These are phyloP conservation scores for Sinella curviseta DNA, from an alignment of 1,140 invertebrate species.

Conservation along the genomic window DNA sequence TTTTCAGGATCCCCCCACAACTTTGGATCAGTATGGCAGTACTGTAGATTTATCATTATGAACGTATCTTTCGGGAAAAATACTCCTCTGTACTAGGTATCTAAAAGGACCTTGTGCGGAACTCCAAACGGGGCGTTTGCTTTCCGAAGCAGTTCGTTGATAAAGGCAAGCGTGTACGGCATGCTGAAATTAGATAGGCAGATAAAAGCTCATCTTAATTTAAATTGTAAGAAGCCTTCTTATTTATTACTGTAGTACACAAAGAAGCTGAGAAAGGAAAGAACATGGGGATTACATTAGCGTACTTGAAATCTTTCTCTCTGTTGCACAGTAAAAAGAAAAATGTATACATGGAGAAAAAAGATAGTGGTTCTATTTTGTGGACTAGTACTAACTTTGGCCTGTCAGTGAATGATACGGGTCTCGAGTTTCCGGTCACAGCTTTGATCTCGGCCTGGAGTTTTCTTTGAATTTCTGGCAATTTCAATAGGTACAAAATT, in stretches of 20 bases:
- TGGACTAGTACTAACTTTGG: neutral
- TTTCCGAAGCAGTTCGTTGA: neutral
- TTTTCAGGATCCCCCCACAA: constrained; percentile 12
- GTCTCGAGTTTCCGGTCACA: constrained; percentile 62
- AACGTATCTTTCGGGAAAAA: neutral
- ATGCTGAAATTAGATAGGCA: neutral
- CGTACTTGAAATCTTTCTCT: neutral
- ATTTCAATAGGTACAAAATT: constrained; percentile 72
- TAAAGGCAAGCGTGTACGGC: neutral
- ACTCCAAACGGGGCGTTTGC: neutral
- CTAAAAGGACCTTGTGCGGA: neutral
- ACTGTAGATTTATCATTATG: neutral
- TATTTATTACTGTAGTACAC: too few species aligned
- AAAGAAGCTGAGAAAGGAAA: neutral
- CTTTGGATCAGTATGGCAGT: neutral
- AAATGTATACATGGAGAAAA: too few species aligned
- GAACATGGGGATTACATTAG: neutral
- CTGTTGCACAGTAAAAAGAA: too few species aligned
- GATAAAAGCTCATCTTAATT: too few species aligned
- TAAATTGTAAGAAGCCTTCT: too few species aligned
- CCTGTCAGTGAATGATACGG: neutral
- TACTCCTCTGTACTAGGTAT: neutral
- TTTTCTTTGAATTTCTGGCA: constrained; percentile 73
- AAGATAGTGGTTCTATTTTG: neutral
- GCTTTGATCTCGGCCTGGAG: constrained; percentile 76